Conservation (phyloP, 2,888 invertebrate genomes). For the Orchesella flavescens region DNA sequence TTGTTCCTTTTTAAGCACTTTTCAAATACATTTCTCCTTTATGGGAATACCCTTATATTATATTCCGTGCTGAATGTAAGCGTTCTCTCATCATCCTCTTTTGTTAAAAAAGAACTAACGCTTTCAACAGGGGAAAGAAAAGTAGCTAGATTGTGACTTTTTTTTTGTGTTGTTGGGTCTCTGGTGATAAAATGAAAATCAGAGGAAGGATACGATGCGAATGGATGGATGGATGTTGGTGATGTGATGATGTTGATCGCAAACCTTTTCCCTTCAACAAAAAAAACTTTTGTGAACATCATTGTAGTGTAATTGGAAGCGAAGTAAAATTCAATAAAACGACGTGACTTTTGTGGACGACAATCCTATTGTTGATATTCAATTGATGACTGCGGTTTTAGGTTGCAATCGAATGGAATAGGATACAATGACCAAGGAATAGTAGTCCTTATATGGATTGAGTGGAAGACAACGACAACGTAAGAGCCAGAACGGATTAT, state of each 20-base stretch:
- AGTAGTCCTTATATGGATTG: background rate
- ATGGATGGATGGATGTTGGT: too few relatives aligned
- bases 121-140: background rate
- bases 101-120: background rate
- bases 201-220: too few relatives aligned
- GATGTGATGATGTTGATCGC: background rate
- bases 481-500: too few relatives aligned
- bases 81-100: background rate
- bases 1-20: slow-evolving; percentile 39
- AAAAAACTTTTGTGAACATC: background rate
- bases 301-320: background rate
- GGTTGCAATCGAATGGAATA: background rate
- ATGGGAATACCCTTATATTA: background rate
- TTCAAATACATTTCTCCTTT: slow-evolving; percentile 15
- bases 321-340: background rate
- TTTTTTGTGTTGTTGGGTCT: background rate
- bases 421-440: background rate
- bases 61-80: background rate
- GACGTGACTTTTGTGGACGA: slow-evolving; percentile 4
- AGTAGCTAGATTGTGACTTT: background rate
- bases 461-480: too few relatives aligned
- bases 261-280: background rate
- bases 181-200: background rate
- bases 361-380: slow-evolving; percentile 3
- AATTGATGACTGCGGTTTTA: slow-evolving; percentile 3